These are phyloP conservation scores for Parauchenoglanis punctatus DNA, from an alignment of 2,797 vertebrate genomes.

Conservation along the genomic window DNA sequence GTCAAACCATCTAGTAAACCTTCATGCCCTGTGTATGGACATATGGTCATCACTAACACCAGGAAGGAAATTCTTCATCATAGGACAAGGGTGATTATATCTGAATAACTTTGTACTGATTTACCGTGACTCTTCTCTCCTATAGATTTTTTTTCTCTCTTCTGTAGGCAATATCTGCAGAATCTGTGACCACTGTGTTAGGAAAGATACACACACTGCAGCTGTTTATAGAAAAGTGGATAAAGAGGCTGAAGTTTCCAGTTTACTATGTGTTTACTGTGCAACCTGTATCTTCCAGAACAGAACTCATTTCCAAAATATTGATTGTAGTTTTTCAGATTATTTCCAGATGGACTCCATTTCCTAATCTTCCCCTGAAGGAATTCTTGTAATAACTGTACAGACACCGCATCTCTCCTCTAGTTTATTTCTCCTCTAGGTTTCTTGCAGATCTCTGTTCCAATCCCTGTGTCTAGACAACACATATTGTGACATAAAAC, in stretches of 20 bases:
- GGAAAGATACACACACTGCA: not conserved
- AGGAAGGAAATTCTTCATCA: not conserved
- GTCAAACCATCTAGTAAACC: not conserved
- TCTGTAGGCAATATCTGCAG: not conserved
- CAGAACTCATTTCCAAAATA: not conserved
- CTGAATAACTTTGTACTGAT: not conserved
- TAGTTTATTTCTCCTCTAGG: conserved; percentile 16
- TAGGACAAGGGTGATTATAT: not conserved
- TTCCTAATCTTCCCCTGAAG: not conserved
- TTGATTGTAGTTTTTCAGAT: not conserved
- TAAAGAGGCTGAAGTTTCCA: not conserved
- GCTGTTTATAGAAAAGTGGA: not conserved
- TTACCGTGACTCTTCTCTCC: not conserved
- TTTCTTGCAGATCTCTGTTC: not conserved
- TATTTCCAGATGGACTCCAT: not conserved
- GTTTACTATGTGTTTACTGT: not conserved
- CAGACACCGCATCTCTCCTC: not conserved
- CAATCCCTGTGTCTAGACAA: not conserved
- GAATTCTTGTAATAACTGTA: conserved; percentile 2
- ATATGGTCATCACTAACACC: not conserved
- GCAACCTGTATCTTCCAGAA: not conserved
- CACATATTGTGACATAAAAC: conserved; percentile 4
- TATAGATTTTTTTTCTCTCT: not conserved
- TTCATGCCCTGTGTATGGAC: not conserved
- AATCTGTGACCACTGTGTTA: not conserved